These are phyloP conservation scores for Cetonia aurata DNA, from an alignment of 2,888 invertebrate species.

Conservation along the genomic window DNA sequence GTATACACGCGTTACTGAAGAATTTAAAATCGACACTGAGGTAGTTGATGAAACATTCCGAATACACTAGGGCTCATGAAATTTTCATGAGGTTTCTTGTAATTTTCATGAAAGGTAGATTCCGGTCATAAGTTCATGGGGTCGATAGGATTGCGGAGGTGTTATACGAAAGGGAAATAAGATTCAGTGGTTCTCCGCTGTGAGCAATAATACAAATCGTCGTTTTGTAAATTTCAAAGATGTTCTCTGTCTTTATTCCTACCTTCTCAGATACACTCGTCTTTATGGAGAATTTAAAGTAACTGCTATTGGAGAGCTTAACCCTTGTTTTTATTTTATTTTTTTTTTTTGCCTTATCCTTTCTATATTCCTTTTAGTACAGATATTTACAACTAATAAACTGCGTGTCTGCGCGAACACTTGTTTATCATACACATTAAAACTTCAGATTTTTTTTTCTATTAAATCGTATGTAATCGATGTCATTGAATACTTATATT, in stretches of 20 bases:
- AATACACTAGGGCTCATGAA: constrained; percentile 39
- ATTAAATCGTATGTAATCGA: no score
- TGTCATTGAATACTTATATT: no score
- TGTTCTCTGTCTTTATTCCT: background rate
- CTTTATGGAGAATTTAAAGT: constrained; percentile 24
- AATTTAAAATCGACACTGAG: constrained; percentile 32
- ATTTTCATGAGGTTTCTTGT: constrained; percentile 44
- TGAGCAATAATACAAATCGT: constrained; percentile 31
- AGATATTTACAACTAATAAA: no score
- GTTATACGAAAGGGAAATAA: constrained; percentile 27
- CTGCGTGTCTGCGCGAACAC: no score
- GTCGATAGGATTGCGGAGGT: constrained; percentile 36
- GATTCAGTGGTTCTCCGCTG: constrained; percentile 23
- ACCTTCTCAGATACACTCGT: background rate
- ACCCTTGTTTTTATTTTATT: background rate
- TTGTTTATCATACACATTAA: no score
- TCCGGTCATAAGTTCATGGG: constrained; percentile 36
- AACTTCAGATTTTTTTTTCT: no score
- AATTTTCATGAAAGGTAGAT: constrained; percentile 44
- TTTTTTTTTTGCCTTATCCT: background rate
- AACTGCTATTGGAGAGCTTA: background rate
- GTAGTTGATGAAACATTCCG: constrained; percentile 26
- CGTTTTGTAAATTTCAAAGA: constrained; percentile 33
- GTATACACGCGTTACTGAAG: constrained; percentile 7
- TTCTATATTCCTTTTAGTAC: background rate